phyloP scores from a whole-genome alignment of 1,140 invertebrate species.

The Sarcophaga bullata region DNA sequence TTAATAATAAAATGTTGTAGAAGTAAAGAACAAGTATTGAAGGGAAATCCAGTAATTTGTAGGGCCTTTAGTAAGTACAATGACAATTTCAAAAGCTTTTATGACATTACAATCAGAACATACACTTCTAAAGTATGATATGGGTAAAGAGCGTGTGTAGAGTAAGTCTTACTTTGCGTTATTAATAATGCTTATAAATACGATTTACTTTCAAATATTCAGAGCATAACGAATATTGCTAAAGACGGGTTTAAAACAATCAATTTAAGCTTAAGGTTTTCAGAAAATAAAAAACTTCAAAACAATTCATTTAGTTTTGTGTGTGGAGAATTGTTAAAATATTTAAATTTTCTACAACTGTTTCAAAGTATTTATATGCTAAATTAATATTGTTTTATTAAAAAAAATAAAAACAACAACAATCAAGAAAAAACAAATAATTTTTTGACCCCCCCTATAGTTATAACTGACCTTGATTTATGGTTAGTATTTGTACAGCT shows the following conservation, averaged over 20 bases:
- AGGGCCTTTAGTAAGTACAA: not conserved
- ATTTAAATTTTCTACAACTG: not conserved
- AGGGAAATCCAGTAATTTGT: no score
- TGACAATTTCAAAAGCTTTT: not conserved
- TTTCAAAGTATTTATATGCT: no score
- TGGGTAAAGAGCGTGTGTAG: not conserved
- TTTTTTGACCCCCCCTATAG: no score
- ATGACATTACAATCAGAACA: not conserved
- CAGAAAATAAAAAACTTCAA: not conserved
- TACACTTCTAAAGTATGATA: not conserved
- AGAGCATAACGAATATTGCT: not conserved
- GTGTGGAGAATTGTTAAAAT: not conserved
- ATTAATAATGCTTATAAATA: not conserved
- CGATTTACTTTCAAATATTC: not conserved
- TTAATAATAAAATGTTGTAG: no score
- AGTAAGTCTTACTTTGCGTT: not conserved
- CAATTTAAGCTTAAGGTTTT: not conserved
- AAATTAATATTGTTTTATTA: no score
- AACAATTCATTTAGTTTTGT: not conserved
- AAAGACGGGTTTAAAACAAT: not conserved
- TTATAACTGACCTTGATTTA: no score
- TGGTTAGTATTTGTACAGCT: no score
- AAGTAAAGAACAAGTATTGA: no score
- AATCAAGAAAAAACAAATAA: no score
- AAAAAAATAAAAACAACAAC: no score